Conservation (phyloP, 2,888 invertebrate genomes). For the Agrotis ipsilon region DNA sequence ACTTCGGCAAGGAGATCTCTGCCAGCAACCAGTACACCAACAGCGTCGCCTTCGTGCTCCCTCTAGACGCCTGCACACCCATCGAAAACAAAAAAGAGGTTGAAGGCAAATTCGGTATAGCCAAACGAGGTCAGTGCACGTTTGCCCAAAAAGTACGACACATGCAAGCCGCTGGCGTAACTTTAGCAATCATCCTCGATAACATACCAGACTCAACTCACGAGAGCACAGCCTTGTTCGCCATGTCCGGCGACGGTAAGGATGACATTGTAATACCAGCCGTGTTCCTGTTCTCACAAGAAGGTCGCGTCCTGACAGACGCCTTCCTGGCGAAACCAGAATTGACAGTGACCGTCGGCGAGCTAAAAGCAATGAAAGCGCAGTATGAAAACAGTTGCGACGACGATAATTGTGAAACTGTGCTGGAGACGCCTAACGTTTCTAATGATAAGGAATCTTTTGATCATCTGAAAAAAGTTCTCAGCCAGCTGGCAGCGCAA, state of each 20-base stretch:
- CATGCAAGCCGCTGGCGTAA: slow-evolving; percentile 95
- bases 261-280: slow-evolving; percentile 97
- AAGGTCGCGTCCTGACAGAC: slow-evolving; percentile 93
- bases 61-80: slow-evolving; percentile 92
- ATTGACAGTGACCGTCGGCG: slow-evolving; percentile 90
- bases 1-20: slow-evolving; percentile 95
- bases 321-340: slow-evolving; percentile 90
- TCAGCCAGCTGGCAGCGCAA: slow-evolving; percentile 82
- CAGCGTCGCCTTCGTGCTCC: slow-evolving; percentile 92
- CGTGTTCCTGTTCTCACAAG: slow-evolving; percentile 96
- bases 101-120: slow-evolving; percentile 95
- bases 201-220: slow-evolving; percentile 95
- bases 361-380: slow-evolving; percentile 82
- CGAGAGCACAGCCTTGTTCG: slow-evolving; percentile 96
- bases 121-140: slow-evolving; percentile 98
- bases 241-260: slow-evolving; percentile 98
- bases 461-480: slow-evolving; percentile 86
- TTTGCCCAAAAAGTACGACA: slow-evolving; percentile 98
- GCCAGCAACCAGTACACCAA: slow-evolving; percentile 93
- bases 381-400: slow-evolving; percentile 75
- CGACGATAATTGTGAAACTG: slow-evolving; percentile 74
- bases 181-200: slow-evolving; percentile 96
- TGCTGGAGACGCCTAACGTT: slow-evolving; percentile 63
- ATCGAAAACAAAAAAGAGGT: slow-evolving; percentile 92
- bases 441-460: slow-evolving; percentile 78